Conservation (phyloP, 2,888 invertebrate genomes). For the Malthinus seriepunctatus region DNA sequence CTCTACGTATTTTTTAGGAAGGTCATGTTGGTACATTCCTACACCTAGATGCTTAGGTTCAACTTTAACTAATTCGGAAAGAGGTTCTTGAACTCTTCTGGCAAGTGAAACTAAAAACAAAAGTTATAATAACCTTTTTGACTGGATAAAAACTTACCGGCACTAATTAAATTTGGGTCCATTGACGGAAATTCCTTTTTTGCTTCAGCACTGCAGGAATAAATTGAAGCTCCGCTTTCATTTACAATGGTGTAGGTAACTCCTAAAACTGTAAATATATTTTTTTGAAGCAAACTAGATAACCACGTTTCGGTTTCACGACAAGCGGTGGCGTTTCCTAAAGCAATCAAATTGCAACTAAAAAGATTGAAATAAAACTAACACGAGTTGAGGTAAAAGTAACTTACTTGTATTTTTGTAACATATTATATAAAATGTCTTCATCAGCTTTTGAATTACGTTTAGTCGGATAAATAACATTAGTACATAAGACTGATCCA, state of each 20-base stretch:
- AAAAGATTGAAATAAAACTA: constrained; percentile 35
- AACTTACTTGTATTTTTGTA: constrained; percentile 62
- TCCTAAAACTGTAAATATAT: constrained; percentile 61
- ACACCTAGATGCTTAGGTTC: constrained; percentile 92
- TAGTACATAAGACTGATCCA: constrained; percentile 70
- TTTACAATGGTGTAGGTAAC: constrained; percentile 81
- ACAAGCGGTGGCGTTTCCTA: constrained; percentile 92
- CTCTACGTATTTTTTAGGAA: constrained; percentile 76
- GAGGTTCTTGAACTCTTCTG: constrained; percentile 85
- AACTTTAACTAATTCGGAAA: constrained; percentile 90
- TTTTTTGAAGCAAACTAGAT: constrained; percentile 60
- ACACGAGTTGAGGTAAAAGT: neutral
- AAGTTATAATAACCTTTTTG: neutral
- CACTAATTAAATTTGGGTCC: constrained; percentile 82
- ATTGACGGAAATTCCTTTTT: constrained; percentile 82
- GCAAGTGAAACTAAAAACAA: constrained; percentile 76
- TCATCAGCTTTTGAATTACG: constrained; percentile 55
- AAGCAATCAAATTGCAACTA: constrained; percentile 79
- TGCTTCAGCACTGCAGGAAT: constrained; percentile 85
- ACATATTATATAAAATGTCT: constrained; percentile 57
- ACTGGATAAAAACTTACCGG: constrained; percentile 54
- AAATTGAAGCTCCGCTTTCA: constrained; percentile 91
- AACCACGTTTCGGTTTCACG: constrained; percentile 83
- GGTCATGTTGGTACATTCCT: constrained; percentile 95
- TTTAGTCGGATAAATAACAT: constrained; percentile 69